phyloP scores from a whole-genome alignment of 2,888 invertebrate species.

The Eucera pruinosa region DNA sequence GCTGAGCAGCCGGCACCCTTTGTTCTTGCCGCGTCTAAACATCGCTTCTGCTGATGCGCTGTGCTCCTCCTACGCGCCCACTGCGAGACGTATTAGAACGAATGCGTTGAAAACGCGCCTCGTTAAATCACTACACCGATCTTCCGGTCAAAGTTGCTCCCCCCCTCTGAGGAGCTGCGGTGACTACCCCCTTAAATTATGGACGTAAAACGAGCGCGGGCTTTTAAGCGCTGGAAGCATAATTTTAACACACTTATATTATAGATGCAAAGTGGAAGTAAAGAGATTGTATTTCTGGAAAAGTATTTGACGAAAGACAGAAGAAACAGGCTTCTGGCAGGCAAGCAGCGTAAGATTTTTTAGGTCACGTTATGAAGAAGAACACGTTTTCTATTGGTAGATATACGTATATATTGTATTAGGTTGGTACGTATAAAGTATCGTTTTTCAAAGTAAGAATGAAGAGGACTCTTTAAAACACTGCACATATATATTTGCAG shows the following conservation, averaged over 20 bases:
- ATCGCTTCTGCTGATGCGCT: slow-evolving; percentile 30
- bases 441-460: too few species aligned
- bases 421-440: too few species aligned
- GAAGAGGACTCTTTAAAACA: too few species aligned
- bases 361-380: too few species aligned
- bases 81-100: slow-evolving; percentile 67
- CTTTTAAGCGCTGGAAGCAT: slow-evolving; percentile 24
- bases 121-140: slow-evolving; percentile 67
- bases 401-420: too few species aligned
- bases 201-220: slow-evolving; percentile 6
- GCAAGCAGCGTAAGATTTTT: too few species aligned
- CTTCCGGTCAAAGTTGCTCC: slow-evolving; percentile 13
- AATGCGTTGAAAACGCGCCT: slow-evolving; percentile 73
- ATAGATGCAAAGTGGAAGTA: background rate
- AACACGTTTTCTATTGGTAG: too few species aligned
- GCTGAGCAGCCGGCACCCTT: slow-evolving; percentile 67
- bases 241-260: background rate
- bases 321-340: too few species aligned
- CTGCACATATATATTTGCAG: too few species aligned
- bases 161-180: background rate
- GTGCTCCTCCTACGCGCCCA: slow-evolving; percentile 47
- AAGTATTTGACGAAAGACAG: too few species aligned
- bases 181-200: slow-evolving; percentile 35
- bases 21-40: slow-evolving; percentile 60
- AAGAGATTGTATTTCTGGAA: background rate